Base-by-base conservation (phyloP, 2,113 vertebrate genomes). In the Chlorodrepanis virens region DNA sequence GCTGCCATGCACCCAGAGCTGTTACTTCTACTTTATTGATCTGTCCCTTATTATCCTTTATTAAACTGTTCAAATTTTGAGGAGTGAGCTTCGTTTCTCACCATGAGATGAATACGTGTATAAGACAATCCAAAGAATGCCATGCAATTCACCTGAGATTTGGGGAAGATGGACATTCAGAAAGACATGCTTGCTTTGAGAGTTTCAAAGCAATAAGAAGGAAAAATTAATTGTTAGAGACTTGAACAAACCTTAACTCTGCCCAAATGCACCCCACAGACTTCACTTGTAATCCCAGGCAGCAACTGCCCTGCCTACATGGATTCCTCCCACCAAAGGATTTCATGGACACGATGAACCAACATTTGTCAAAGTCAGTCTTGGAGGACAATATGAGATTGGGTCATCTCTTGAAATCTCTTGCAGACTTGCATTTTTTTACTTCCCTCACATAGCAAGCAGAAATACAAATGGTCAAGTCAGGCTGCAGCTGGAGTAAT, bases 181-280 rank as follows among this genome's bases (percentile, higher is more conserved):
- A 70, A 80, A 83, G 68, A 77, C 23, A 19, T 2, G 7, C 10
- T 83, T 80, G 14, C 40, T 75, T n/a, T 24, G 25, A 61, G 14
- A 61, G 10, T 5, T 16, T 40, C 35, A 74, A 88, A 80, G n/a
- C 29, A 75, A 3, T 25, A 72, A 45, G 24, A 70, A 74, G 44
- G 4, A 35, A 83, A 25, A 63, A 53, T 13, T 52, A 22, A 28
- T 29, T 29, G 20, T 10, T 3, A 39, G 21, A 40, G 20, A 47
- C 45, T 79, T 65, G 14, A 83, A 27, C 10, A 61, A 67, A 53
- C 16, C 13, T 61, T 61, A 83, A 40, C 11, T 45, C 27, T 52
- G n/a, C 35, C 44, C 9, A 59, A 50, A 85, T 57, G 14, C 8
- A 39, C 9, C 3, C 2, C 12, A 17, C 0, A 0, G 28, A 64